These are phyloP conservation scores for Albula glossodonta DNA, from an alignment of 2,113 vertebrate genomes.

Conservation along the genomic window DNA sequence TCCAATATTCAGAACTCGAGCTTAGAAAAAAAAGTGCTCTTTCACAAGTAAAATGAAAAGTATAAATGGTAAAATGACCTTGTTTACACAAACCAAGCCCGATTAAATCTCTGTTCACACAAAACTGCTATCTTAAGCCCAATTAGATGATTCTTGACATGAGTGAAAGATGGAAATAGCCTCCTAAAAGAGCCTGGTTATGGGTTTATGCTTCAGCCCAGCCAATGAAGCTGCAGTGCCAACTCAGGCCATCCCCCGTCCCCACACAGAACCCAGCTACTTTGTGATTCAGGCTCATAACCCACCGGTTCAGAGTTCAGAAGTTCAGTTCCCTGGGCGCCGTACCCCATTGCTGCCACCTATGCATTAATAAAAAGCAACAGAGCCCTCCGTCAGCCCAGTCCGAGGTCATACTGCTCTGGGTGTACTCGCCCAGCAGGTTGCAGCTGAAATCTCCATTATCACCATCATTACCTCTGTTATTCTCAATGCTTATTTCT, in stretches of 20 bases:
- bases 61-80: no score
- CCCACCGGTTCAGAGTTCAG: background rate
- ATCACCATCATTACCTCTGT: background rate
- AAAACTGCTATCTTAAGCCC: background rate
- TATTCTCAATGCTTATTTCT: background rate
- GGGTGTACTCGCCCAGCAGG: background rate
- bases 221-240: background rate
- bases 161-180: background rate
- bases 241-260: background rate
- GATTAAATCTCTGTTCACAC: background rate
- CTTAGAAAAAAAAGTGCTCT: no score
- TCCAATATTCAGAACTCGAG: background rate
- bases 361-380: background rate
- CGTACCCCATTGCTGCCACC: background rate
- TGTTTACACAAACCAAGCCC: background rate
- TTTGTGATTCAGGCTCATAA: background rate
- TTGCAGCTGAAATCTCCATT: background rate
- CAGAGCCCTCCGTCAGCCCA: constrained; percentile 4
- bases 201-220: background rate
- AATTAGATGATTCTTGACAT: background rate
- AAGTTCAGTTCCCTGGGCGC: background rate
- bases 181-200: background rate
- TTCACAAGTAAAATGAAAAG: no score
- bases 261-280: background rate
- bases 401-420: background rate